Percentiles rank a stretch among this genome's conserved stretches.
phyloP scores from a whole-genome alignment of 2,113 vertebrate genomes.

The Telmatochromis sp. region DNA sequence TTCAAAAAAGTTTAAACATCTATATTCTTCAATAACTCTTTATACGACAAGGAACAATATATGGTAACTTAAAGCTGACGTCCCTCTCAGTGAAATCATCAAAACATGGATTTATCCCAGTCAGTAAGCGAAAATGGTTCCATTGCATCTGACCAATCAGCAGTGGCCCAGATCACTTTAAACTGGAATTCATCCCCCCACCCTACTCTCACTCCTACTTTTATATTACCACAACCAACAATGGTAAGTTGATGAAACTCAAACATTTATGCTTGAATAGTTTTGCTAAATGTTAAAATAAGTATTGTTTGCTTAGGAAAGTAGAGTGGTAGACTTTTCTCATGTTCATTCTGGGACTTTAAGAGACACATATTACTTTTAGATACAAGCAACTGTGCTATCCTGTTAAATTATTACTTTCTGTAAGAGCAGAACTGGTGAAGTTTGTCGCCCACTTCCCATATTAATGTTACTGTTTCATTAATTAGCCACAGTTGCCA shows the following conservation, averaged over 20 bases:
- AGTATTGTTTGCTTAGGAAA: background rate
- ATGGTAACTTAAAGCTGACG: background rate
- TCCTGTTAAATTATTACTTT: background rate
- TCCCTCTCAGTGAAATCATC: background rate
- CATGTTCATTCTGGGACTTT: background rate
- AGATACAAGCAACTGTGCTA: background rate
- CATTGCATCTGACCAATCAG: background rate
- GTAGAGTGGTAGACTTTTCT: background rate
- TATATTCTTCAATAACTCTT: background rate
- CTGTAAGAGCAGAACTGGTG: background rate
- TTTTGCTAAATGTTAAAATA: background rate
- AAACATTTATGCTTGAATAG: background rate
- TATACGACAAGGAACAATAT: background rate
- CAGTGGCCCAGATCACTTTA: background rate
- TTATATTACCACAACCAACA: background rate
- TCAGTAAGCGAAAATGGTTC: background rate
- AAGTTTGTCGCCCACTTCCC: background rate
- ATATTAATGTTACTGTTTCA: background rate
- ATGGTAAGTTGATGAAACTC: background rate
- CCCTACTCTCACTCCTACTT: background rate
- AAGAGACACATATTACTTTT: background rate
- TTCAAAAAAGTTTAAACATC: background rate
- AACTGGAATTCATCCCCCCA: background rate
- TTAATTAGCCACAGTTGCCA: background rate
- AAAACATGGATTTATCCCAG: background rate